Base-by-base conservation (phyloP, 1,140 invertebrate genomes). In the Drosophila lowei region DNA sequence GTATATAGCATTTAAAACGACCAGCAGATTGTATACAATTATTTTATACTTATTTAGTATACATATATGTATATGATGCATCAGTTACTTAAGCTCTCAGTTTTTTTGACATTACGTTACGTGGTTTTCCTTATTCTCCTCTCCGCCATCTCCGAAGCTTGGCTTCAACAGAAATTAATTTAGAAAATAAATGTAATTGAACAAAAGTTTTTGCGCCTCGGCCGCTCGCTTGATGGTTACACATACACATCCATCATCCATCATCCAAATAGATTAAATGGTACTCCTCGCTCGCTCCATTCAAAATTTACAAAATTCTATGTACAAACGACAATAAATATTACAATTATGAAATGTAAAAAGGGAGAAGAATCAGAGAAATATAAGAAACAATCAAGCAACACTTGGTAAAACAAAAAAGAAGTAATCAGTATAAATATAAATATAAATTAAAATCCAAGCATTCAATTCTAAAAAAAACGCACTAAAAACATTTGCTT, bases 91-190 rank as follows among this genome's bases (percentile, higher is more conserved):
- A 81, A 81, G 79, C 79, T 83, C 74, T 72, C 56, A 49, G 62
- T 83, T 75, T 38, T 30, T 30, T 30, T 30, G 30, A 68, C 53
- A 67, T 68, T 67, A 68, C 65, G 46, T 67, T 68, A 68, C 7
- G 30, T 66, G 34, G 48, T 56, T 68, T 68, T 46, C 34, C n/a
- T 47, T 63, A 4, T 13, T 44, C 16, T 30, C 18, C 44, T 47
- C 44, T 47, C 4, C 18, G 15, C 34, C 6, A 25, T 47, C 23
- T 62, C 49, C 50, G 67, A 83, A 83, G 79, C 79, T 84, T 84
- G 79, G 79, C 79, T 84, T 83, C 78, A 72, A 73, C 52, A 23
- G 15, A 81, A 77, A 83, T 83, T 65, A 78, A 78, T 83, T 81
- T 81, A 70, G 70, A 77, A 50, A 58, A 63, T 8, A 50, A 30